Evolutionary conservation across 2,113 vertebrate genomes (phyloP), one percentile per base, ranked within the genome.

Genomic region (Menidia beryllina): DNA sequence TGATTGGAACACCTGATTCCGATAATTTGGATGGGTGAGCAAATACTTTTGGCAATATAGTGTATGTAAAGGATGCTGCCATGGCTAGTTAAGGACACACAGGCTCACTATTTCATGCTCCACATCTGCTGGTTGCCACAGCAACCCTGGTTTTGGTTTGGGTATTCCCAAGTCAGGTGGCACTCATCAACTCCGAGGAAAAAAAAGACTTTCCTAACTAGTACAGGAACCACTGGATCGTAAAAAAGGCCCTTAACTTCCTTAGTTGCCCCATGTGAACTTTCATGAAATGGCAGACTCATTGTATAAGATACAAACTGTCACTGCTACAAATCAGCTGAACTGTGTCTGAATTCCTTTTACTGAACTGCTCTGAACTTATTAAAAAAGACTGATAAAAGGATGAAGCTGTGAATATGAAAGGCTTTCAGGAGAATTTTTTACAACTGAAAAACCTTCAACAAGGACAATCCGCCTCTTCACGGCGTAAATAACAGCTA

Each of bases 111-210:
- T 90, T 89, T 85, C 85, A 88, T 90, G 89, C 89, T 81, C 85
- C 80, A 92, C 89, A 90, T 93, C 86, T 87, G 77, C 79, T 53
- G 79, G 92, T 93, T 90, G 67, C 91, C 86, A 91, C 84, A 57
- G 88, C 84, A 93, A 92, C 91, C 69, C 24, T 10, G 51, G 38
- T 79, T 88, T 86, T 72, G 56, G n/a, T n/a, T n/a, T n/a, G 85
- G 58, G 65, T 80, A 88, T 87, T 85, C 85, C 86, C 81, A 75
- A 70, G 86, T 88, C 86, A 85, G 76, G 81, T 91, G 83, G 73
- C 87, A 91, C 90, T 75, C 85, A 88, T 88, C 76, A 76, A 82
- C 78, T 76, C 43, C 39, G 15, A 52, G 50, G 27, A 5, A 14
- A 47, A 45, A 26, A 45, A 57, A 13, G 41, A 23, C 27, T 77